Base-by-base conservation (phyloP, 2,113 vertebrate species). In the Plecotus auritus region DNA sequence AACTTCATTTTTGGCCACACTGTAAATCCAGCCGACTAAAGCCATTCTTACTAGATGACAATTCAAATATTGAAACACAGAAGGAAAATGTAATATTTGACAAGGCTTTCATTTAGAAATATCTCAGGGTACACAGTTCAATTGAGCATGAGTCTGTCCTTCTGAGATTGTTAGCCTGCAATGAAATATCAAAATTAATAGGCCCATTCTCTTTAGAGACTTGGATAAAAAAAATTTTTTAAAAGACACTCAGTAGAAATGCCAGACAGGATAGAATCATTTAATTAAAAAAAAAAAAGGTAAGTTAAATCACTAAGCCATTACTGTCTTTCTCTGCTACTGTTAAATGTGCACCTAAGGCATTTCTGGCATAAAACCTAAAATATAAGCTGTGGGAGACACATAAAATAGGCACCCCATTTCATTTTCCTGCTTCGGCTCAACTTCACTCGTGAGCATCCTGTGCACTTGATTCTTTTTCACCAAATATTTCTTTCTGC, bases 131-230 rank as follows among this genome's bases (percentile, higher is more conserved):
- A 85, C 73, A 92, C 64, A 90, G 87, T 96, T 54, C 92, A 96
- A 97, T 95, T 28, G 47, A 95, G 8, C 64, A 66, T 9, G n/a
- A 95, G 93, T 88, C 95, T 77, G 91, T 96, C 97, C 93, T 95
- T 96, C 92, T 94, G 92, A 97, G 89, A 96, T 4, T 90, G 96
- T 96, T 86, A 96, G 95, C 5, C 72, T 94, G 95, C 47, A 89
- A 92, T 94, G 51, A 90, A 89, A 97, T 66, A 67, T 91, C 95
- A 87, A 97, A 97, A 95, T 97, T 95, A 95, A 96, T 94, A 95
- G 88, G 94, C 72, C 74, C 40, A 72, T 97, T 92, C 95, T 95
- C 93, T 94, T 95, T 35, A 51, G 85, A 92, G 73, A 95, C 45
- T 72, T 54, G 76, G 18, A 88, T 80, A 30, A 64, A 61, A 64